Percentiles rank a stretch among this genome's conserved stretches.
These are phyloP conservation scores for Tipula helvola DNA, from an alignment of 2,888 invertebrate genomes.

Conservation along the genomic window DNA sequence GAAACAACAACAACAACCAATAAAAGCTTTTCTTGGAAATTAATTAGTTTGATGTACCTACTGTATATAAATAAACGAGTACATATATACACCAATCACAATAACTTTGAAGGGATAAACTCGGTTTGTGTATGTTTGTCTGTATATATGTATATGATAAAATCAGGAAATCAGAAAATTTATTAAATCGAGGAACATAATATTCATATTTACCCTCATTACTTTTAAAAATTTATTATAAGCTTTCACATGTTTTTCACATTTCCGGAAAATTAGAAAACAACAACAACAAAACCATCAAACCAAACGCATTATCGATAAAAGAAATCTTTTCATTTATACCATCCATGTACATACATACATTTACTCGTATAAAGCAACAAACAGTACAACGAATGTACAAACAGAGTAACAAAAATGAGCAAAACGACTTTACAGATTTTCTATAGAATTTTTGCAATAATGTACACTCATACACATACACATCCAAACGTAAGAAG, in stretches of 20 bases:
- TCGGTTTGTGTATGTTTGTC: background rate
- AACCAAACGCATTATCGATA: background rate
- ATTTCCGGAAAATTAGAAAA: background rate
- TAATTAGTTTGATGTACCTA: background rate
- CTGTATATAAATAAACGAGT: background rate
- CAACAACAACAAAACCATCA: background rate
- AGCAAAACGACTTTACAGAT: background rate
- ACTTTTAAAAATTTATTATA: background rate
- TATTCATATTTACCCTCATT: background rate
- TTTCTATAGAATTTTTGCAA: background rate
- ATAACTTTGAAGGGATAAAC: background rate
- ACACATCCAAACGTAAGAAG: too few relatives aligned
- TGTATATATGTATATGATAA: too few relatives aligned
- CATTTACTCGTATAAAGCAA: too few relatives aligned
- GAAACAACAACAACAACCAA: background rate
- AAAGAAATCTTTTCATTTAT: background rate
- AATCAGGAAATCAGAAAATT: background rate
- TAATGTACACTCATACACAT: background rate
- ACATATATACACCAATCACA: background rate
- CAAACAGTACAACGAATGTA: background rate
- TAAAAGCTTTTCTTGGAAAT: background rate
- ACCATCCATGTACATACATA: too few relatives aligned
- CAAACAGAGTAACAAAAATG: background rate
- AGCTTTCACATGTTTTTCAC: background rate
- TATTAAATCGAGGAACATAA: background rate